These are phyloP conservation scores for Oxycera nigricornis DNA, from an alignment of 2,888 invertebrate genomes.

Conservation along the genomic window DNA sequence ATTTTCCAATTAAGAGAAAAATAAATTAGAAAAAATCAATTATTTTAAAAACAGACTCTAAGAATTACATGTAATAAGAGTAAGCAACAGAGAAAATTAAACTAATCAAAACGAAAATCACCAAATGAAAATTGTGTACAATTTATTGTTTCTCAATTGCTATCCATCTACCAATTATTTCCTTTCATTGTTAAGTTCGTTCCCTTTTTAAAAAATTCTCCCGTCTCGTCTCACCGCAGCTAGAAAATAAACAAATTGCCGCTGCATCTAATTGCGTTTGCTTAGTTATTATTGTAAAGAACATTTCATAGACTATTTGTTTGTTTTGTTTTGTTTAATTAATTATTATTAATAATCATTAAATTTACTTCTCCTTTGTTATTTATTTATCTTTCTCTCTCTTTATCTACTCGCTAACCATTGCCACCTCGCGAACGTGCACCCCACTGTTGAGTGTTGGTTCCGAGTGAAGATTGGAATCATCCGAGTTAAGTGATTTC, in stretches of 20 bases:
- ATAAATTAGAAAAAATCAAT: conserved; percentile 37
- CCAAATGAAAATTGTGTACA: neutral
- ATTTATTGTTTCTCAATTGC: neutral
- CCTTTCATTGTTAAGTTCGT: neutral
- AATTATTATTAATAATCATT: conserved; percentile 33
- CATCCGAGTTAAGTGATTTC: conserved; percentile 30
- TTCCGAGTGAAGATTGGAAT: conserved; percentile 43
- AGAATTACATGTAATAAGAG: conserved; percentile 19
- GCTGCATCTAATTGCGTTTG: conserved; percentile 11
- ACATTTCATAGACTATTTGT: conserved; percentile 22
- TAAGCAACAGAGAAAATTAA: conserved; percentile 29
- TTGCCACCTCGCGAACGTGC: conserved; percentile 57
- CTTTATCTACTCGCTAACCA: conserved; percentile 60
- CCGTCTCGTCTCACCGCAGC: neutral
- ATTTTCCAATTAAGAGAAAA: conserved; percentile 39
- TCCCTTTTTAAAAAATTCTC: neutral
- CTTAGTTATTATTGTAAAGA: conserved; percentile 11
- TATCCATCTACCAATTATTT: neutral
- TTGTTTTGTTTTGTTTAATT: conserved; percentile 32
- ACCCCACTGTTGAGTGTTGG: conserved; percentile 45
- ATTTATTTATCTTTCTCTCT: conserved; percentile 5
- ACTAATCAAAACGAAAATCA: conserved; percentile 11
- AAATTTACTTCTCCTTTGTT: conserved; percentile 24
- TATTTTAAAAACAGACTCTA: conserved; percentile 36
- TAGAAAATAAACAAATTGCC: conserved; percentile 3